Conservation (phyloP, 2,113 vertebrate species). For the Rafetus swinhoei region DNA sequence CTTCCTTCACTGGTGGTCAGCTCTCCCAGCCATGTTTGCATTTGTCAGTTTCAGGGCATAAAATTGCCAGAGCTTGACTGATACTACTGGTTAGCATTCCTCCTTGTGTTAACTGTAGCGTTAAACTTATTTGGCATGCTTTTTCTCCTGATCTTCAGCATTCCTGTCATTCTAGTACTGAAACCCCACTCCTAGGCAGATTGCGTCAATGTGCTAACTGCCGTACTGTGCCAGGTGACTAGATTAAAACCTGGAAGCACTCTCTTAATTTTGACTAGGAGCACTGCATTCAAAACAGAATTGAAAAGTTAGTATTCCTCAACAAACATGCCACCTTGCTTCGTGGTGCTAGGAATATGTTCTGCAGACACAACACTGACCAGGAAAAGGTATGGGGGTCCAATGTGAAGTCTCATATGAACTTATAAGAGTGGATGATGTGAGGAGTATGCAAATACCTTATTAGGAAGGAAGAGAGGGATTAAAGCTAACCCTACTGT, state of each 20-base stretch:
- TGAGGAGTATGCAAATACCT: no score
- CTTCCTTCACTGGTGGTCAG: background rate
- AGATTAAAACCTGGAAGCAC: background rate
- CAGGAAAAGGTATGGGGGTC: background rate
- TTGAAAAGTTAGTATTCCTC: background rate
- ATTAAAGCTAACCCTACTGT: background rate
- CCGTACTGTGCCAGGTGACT: background rate
- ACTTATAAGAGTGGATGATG: background rate
- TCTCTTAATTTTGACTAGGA: background rate
- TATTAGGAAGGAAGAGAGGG: background rate
- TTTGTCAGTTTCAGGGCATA: background rate
- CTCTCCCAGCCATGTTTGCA: background rate
- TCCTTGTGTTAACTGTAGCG: background rate
- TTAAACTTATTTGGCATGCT: background rate
- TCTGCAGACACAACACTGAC: background rate
- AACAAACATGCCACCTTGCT: background rate
- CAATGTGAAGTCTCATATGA: accelerated
- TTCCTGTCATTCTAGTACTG: background rate
- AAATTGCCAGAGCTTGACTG: background rate
- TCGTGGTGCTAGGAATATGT: background rate
- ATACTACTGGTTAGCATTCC: background rate
- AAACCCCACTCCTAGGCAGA: background rate
- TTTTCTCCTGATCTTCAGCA: background rate
- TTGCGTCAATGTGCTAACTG: background rate
- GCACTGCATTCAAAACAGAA: background rate